Evolutionary conservation across 2,113 vertebrate genomes (phyloP).

Genomic region (Engystomops pustulosus): DNA sequence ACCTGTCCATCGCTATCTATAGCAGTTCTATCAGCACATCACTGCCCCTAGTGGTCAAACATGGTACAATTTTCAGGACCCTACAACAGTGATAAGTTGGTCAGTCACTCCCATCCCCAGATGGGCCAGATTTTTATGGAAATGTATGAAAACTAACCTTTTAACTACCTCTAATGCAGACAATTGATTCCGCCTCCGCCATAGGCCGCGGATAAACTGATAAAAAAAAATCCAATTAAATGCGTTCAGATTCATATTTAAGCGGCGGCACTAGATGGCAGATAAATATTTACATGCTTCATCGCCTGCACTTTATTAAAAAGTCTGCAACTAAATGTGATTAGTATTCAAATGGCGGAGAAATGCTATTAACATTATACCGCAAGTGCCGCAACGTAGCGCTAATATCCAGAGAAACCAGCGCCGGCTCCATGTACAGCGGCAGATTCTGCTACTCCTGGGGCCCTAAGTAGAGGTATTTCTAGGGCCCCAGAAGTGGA

Average conservation of each 20-base stretch:
- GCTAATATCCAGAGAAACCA: too few relatives aligned
- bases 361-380: neutral
- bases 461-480: too few relatives aligned
- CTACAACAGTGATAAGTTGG: too few relatives aligned
- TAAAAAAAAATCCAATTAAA: slow-evolving; percentile 30
- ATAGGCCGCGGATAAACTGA: slow-evolving; percentile 8
- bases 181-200: slow-evolving; percentile 9
- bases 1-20: too few relatives aligned
- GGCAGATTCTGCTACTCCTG: too few relatives aligned
- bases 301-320: slow-evolving; percentile 46
- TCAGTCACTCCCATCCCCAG: too few relatives aligned
- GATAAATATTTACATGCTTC: slow-evolving; percentile 37
- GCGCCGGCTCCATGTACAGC: too few relatives aligned
- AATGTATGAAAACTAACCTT: neutral
- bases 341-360: slow-evolving; percentile 37
- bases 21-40: too few relatives aligned
- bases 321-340: slow-evolving; percentile 10
- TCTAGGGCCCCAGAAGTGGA: too few relatives aligned
- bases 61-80: neutral
- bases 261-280: slow-evolving; percentile 21
- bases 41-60: neutral
- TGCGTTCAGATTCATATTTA: slow-evolving; percentile 33
- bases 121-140: neutral
- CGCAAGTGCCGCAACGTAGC: neutral
- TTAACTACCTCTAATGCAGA: slow-evolving; percentile 4